Conservation (phyloP, 2,113 vertebrate genomes). For the Etheostoma cragini region DNA sequence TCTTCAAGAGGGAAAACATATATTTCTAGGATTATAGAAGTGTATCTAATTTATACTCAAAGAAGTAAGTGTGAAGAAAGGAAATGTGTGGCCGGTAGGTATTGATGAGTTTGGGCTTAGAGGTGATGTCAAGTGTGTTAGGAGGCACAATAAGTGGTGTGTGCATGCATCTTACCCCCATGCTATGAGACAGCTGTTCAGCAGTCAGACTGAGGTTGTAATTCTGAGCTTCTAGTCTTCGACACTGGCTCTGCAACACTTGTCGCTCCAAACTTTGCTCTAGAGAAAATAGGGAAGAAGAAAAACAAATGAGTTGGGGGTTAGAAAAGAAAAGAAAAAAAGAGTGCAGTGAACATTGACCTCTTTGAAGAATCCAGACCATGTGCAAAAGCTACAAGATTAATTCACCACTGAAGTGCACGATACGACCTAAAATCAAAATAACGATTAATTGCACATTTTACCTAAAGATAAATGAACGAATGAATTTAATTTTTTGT, state of each 20-base stretch:
- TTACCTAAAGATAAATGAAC: too few species aligned
- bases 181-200: constrained; percentile 95
- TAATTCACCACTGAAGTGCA: not conserved
- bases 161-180: constrained; percentile 90
- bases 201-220: constrained; percentile 96
- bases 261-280: constrained; percentile 97
- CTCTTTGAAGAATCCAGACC: constrained; percentile 5
- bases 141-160: not conserved
- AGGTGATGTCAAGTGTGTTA: not conserved
- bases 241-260: constrained; percentile 94
- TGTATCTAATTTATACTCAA: not conserved
- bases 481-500: too few species aligned
- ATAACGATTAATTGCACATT: too few species aligned
- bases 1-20: not conserved
- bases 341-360: not conserved
- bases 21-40: not conserved
- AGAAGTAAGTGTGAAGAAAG: not conserved
- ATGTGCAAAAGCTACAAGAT: not conserved
- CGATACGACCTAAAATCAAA: too few species aligned
- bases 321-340: not conserved
- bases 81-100: not conserved
- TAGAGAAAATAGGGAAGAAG: constrained; percentile 60
- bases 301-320: not conserved
- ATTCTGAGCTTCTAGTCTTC: constrained; percentile 95
- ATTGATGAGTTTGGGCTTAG: not conserved